Evolutionary conservation across 1,140 invertebrate species (phyloP), one percentile per base, ranked within the genome.

Genomic region (Physella acuta): DNA sequence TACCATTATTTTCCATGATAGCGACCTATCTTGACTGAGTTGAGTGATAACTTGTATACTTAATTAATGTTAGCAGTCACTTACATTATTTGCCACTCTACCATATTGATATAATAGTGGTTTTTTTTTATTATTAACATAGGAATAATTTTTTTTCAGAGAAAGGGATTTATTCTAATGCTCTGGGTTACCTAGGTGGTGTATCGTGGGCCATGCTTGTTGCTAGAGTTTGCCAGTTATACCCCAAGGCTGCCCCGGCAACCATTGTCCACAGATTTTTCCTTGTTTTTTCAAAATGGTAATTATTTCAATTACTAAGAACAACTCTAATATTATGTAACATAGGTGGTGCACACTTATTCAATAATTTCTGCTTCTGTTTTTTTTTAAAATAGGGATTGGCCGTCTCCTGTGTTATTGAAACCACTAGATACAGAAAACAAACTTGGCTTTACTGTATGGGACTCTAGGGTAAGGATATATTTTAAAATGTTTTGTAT

Each of bases 181-280:
- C 93, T 0, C 86, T 99, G 72, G 98, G 98, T 28, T 99, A 98
- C 83, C 89, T 99, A 58, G 98, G 98, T 63, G 98, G 98, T 70
- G 96, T 99, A 31, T 98, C 95, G 0, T 99, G 98, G 98, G 97
- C 98, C 30, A 99, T 99, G 93, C 84, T 99, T 34, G 96, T 99
- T 0, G 98, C 98, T 0, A 87, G 97, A 74, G 97, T 95, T 0
- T 99, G 97, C 85, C 98, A 99, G 85, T 87, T 99, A 2, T 99
- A 99, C 87, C 98, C 98, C 1, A 97, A 98, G 87, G 97, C 97
- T 0, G 89, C 92, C 58, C 92, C 97, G 11, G 91, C 97, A 0
- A 97, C 94, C 5, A 85, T 99, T 71, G 91, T 99, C 62, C 92
- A 98, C 85, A 99, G 98, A 86, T 99, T 99, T 88, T 99, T 99